Conservation (phyloP, 2,888 invertebrate species). For the Lottia gigantea region DNA sequence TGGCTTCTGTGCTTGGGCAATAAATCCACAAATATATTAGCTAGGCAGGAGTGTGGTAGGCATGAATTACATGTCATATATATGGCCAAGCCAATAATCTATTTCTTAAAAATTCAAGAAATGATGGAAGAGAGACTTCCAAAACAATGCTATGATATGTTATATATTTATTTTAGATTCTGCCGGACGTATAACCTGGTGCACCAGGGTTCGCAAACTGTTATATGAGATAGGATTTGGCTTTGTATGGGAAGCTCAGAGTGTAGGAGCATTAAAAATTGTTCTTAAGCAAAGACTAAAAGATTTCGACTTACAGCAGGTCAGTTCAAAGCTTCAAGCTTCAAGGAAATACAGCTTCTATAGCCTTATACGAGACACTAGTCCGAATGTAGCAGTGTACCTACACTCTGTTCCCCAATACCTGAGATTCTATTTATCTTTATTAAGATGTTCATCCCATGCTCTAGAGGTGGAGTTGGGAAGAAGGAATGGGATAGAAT, state of each 20-base stretch:
- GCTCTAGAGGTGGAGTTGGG: constrained; percentile 2
- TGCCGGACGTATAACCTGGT: constrained; percentile 5
- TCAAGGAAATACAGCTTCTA: background rate
- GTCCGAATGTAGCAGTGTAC: background rate
- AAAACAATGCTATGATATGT: background rate
- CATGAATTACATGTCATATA: constrained; percentile 8
- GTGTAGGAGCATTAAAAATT: background rate
- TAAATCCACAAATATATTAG: constrained; percentile 2
- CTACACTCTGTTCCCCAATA: constrained; percentile 2
- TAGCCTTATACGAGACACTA: background rate
- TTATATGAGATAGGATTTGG: constrained; percentile 8
- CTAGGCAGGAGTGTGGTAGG: constrained; percentile 2
- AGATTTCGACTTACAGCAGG: background rate
- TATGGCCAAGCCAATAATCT: constrained; percentile 9
- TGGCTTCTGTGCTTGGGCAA: background rate
- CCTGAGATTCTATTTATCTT: constrained; percentile 9
- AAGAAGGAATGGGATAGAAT: constrained; percentile 2
- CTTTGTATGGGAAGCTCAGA: background rate
- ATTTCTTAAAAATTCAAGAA: constrained; percentile 8
- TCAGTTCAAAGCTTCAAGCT: constrained; percentile 5
- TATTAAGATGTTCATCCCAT: constrained; percentile 6
- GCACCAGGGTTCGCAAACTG: constrained; percentile 4
- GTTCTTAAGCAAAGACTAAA: constrained; percentile 1
- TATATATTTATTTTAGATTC: background rate
- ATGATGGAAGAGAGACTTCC: constrained; percentile 7